Percentiles rank a stretch among this genome's conserved stretches.
Evolutionary conservation across 2,888 invertebrate species (phyloP).

Genomic region (Julus scandinavius): DNA sequence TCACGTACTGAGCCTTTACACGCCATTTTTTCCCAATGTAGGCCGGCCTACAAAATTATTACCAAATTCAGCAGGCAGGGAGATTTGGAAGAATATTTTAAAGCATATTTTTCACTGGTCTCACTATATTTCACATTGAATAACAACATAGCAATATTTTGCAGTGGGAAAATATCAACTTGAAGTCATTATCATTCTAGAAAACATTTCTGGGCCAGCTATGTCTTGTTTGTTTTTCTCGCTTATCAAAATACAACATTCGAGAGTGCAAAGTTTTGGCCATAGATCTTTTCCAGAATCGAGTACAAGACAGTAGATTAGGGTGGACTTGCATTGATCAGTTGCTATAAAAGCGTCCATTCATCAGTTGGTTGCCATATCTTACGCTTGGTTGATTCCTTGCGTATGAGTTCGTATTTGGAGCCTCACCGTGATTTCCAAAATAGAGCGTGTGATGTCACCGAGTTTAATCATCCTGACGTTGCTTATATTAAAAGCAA

Average conservation of each 20-base stretch:
- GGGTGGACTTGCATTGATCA: constrained; percentile 34
- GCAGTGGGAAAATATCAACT: no score
- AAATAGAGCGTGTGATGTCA: constrained; percentile 45
- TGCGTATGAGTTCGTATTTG: not conserved
- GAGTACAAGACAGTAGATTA: constrained; percentile 28
- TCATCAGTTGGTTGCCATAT: constrained; percentile 36
- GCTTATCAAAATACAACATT: not conserved
- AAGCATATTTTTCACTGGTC: no score
- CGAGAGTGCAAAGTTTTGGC: not conserved
- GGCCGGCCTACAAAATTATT: no score
- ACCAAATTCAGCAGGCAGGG: no score
- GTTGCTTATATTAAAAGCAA: constrained; percentile 56
- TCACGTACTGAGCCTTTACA: no score
- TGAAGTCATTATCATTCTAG: no score
- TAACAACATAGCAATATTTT: no score
- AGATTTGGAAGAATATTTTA: no score
- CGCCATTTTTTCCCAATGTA: no score
- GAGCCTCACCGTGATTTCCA: constrained; percentile 30
- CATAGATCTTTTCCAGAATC: not conserved
- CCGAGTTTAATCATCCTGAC: constrained; percentile 54
- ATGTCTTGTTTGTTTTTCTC: not conserved
- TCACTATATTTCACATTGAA: no score
- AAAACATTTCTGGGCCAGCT: not conserved
- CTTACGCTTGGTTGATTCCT: not conserved
- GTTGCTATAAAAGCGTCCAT: constrained; percentile 45